phyloP scores from a whole-genome alignment of 2,797 vertebrate species.

The Paratrypauchen microcephalus region DNA sequence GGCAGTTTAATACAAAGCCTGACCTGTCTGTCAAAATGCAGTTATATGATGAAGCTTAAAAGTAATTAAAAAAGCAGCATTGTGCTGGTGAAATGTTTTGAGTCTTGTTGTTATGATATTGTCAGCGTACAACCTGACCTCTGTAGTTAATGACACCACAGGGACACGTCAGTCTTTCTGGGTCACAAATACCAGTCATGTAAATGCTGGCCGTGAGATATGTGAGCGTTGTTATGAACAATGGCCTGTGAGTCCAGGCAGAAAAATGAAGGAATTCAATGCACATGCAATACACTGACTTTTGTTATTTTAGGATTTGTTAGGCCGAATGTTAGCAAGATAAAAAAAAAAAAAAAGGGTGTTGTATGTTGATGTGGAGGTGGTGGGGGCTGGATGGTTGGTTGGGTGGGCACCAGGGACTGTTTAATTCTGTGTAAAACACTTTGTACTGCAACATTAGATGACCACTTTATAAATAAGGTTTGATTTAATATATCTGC shows the following conservation, averaged over 20 bases:
- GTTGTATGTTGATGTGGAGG: too few species aligned
- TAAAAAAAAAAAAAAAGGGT: too few species aligned
- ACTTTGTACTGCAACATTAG: too few species aligned
- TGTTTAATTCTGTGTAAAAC: too few species aligned
- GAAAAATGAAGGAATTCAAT: slow-evolving; percentile 2
- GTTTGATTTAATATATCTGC: too few species aligned
- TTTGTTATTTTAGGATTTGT: background rate
- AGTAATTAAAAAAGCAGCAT: background rate
- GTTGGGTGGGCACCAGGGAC: too few species aligned
- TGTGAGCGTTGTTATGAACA: slow-evolving; percentile 9
- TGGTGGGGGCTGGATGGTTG: too few species aligned
- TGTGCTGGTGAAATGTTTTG: background rate
- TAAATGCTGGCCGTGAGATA: slow-evolving; percentile 6
- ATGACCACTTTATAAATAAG: too few species aligned
- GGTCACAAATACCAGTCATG: slow-evolving; percentile 20
- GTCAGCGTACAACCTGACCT: slow-evolving; percentile 36
- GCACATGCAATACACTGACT: background rate
- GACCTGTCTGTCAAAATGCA: too few species aligned
- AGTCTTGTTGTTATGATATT: slow-evolving; percentile 19
- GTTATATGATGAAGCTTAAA: too few species aligned
- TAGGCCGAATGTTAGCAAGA: background rate
- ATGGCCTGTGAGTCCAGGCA: background rate
- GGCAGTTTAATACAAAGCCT: too few species aligned
- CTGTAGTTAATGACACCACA: slow-evolving; percentile 32
- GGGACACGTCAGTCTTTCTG: slow-evolving; percentile 27